Evolutionary conservation across 2,797 vertebrate species (phyloP).

Genomic region (Gallirallus australis): DNA sequence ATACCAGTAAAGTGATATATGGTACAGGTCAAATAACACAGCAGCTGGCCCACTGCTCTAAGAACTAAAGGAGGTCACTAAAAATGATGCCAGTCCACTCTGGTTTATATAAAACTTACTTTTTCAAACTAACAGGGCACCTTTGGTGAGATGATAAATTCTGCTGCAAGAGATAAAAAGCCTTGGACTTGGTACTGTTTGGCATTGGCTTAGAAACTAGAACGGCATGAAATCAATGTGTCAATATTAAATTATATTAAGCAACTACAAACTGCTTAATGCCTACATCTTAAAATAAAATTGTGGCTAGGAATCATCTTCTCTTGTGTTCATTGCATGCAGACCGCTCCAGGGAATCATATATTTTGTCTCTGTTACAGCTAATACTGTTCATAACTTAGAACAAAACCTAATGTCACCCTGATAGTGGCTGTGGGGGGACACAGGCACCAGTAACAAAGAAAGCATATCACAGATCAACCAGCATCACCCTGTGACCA

Average conservation of each 20-base stretch:
- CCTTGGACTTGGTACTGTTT: neutral
- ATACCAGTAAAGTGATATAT: neutral
- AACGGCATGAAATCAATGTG: constrained; percentile 1
- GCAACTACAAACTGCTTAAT: constrained; percentile 1
- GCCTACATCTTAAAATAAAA: neutral
- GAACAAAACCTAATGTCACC: neutral
- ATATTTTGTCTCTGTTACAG: neutral
- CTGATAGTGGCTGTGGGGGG: neutral
- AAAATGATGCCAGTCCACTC: neutral
- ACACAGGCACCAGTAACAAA: neutral
- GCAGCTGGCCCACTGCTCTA: neutral
- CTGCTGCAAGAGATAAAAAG: neutral
- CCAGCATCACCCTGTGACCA: neutral
- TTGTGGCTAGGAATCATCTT: neutral
- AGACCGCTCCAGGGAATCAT: neutral
- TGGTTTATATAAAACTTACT: neutral
- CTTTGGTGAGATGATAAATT: constrained; percentile 13
- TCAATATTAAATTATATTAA: constrained; percentile 31
- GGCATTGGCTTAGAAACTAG: neutral
- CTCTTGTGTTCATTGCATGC: neutral
- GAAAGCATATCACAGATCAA: neutral
- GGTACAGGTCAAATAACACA: neutral
- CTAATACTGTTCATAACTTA: neutral
- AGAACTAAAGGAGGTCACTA: neutral
- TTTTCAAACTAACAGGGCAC: neutral